Conservation (phyloP, 1,140 invertebrate genomes). For the Aradophagus sp. region DNA sequence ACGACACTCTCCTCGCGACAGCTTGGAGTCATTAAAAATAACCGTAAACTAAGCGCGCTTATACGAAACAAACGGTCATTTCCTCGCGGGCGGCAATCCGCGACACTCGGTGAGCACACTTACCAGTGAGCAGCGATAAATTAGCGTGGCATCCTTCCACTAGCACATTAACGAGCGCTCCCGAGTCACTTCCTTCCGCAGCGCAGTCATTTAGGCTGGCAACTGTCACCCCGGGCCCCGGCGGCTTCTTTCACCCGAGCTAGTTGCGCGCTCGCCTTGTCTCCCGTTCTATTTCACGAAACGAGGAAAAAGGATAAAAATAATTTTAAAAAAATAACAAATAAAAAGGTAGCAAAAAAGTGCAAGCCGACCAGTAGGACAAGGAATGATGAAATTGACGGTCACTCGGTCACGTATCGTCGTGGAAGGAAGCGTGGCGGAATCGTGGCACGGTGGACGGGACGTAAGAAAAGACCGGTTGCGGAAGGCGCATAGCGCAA, state of each 20-base stretch:
- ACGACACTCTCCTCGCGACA: too few species aligned
- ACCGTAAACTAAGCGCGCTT: too few species aligned
- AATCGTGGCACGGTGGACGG: neutral
- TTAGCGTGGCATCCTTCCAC: constrained; percentile 34
- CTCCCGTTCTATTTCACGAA: too few species aligned
- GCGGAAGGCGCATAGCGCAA: constrained; percentile 49
- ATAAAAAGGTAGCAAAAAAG: too few species aligned
- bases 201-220: neutral
- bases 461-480: constrained; percentile 59
- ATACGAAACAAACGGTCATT: constrained; percentile 1
- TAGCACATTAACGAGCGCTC: constrained; percentile 5
- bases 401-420: constrained; percentile 16
- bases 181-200: constrained; percentile 28
- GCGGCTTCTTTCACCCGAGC: neutral
- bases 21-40: too few species aligned
- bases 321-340: too few species aligned
- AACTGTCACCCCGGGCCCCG: neutral
- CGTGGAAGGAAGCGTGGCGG: constrained; percentile 12
- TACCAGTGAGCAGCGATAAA: constrained; percentile 32
- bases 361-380: too few species aligned
- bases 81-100: too few species aligned
- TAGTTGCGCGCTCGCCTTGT: too few species aligned
- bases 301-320: too few species aligned
- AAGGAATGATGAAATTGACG: too few species aligned
- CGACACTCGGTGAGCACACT: too few species aligned